A percentile compares a stretch with the other conserved stretches of the same genome.
These are phyloP conservation scores for Aphaenogaster floridana DNA, from an alignment of 1,140 invertebrate species.

Conservation along the genomic window DNA sequence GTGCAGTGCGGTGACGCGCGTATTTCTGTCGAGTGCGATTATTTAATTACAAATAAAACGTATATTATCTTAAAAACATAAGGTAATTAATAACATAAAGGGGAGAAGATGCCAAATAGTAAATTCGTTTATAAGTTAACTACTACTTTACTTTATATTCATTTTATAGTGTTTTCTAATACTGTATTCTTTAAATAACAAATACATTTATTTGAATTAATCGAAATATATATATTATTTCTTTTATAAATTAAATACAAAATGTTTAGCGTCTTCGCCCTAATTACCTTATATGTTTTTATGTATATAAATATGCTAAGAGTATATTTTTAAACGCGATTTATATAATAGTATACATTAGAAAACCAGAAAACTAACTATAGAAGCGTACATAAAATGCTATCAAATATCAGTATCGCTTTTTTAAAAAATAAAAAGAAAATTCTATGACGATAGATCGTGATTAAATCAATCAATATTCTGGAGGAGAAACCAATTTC, in stretches of 20 bases:
- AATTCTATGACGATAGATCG: background rate
- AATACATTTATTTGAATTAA: too few relatives aligned
- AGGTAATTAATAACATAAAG: too few relatives aligned
- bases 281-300: background rate
- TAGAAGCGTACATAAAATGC: background rate
- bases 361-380: background rate
- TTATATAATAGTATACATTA: background rate
- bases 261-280: too few relatives aligned
- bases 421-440: constrained; percentile 2
- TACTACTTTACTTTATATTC: too few relatives aligned
- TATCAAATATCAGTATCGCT: background rate
- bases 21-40: background rate
- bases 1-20: background rate
- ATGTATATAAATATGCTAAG: background rate
- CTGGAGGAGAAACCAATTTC: background rate
- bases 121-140: too few relatives aligned
- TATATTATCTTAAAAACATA: constrained; percentile 1
- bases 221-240: too few relatives aligned
- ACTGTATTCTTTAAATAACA: too few relatives aligned
- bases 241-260: too few relatives aligned
- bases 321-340: background rate
- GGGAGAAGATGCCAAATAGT: too few relatives aligned
- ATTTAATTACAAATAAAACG: background rate
- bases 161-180: too few relatives aligned
- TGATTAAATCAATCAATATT: background rate